Base-by-base conservation (phyloP, 2,113 vertebrate species). In the Eurystomus gularis region DNA sequence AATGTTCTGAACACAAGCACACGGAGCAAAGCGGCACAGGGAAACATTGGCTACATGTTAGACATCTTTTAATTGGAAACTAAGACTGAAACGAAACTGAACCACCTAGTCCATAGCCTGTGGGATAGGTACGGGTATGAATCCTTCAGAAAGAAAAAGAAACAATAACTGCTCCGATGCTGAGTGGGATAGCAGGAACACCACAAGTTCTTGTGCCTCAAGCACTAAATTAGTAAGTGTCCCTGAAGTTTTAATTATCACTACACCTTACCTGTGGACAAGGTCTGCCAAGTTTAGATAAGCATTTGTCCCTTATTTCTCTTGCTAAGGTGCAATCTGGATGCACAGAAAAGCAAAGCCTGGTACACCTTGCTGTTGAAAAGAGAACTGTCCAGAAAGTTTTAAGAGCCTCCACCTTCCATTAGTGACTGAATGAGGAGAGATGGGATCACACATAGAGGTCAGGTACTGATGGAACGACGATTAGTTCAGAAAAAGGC, bases 381-480 rank as follows among this genome's bases (percentile, higher is more conserved):
- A 33, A 48, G 6, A 42, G 8, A 60, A 13, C 13, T 15, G 3
- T 28, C 7, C n/a, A 35, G 19, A 10, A 60, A 33, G 42, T 20
- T n/a, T n/a, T 21, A 35, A 25, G 26, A 75, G 12, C 14, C 7
- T 90, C 7, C 8, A 6, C 24, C 33, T 39, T 23, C 31, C 15
- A 5, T 8, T 6, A 21, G 23, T 2, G 17, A 5, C 46, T 33
- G 26, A 29, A 10, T 1, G 11, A 73, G 18, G 7, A 39, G 0
- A 0, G 73, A 14, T 23, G 13, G n/a, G 54, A 39, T 73, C 49
- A 25, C 77, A 60, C 29, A 13, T 12, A 24, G 37, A 35, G 3
- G 4, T 11, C 9, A 78, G 20, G 37, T 52, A 10, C 26, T 19
- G 71, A 35, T 15, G 44, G 55, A 52, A 60, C 2, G 1, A 60